These are phyloP conservation scores for Aramus guarauna DNA, from an alignment of 2,113 vertebrate genomes.

Conservation along the genomic window DNA sequence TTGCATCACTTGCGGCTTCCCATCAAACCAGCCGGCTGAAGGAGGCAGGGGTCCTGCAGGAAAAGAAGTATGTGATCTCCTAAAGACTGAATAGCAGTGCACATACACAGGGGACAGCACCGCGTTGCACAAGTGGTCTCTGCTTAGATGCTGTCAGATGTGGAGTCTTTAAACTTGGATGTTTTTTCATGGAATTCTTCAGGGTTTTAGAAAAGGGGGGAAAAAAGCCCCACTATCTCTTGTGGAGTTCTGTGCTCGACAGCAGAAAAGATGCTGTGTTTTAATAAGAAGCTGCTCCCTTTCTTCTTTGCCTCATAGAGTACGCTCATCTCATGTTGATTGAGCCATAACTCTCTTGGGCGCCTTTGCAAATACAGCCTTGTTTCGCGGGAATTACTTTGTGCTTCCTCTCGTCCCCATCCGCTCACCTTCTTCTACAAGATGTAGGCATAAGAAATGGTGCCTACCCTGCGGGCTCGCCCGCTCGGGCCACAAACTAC, in stretches of 20 bases:
- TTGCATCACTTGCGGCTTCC: conserved; percentile 33
- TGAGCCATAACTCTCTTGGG: conserved; percentile 8
- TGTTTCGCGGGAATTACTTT: background rate
- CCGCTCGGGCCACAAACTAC: background rate
- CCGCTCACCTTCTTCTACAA: background rate
- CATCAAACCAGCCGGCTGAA: background rate
- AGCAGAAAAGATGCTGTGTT: background rate
- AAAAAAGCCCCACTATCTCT: background rate
- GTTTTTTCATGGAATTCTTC: conserved; percentile 19
- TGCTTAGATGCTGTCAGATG: conserved; percentile 14
- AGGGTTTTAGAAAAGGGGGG: background rate
- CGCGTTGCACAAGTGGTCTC: background rate
- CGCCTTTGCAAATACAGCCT: conserved; percentile 6
- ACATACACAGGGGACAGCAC: background rate
- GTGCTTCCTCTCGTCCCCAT: background rate
- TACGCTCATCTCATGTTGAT: background rate
- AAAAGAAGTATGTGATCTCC: conserved; percentile 21
- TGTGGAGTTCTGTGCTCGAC: background rate
- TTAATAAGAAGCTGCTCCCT: conserved; percentile 39
- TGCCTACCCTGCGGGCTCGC: background rate
- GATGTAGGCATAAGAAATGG: background rate
- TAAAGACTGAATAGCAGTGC: conserved; percentile 19
- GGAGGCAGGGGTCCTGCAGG: conserved; percentile 42
- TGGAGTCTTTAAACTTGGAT: conserved; percentile 32
- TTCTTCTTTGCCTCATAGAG: conserved; percentile 23